Base-by-base conservation (phyloP, 2,113 vertebrate species). In the Trichechus manatus region DNA sequence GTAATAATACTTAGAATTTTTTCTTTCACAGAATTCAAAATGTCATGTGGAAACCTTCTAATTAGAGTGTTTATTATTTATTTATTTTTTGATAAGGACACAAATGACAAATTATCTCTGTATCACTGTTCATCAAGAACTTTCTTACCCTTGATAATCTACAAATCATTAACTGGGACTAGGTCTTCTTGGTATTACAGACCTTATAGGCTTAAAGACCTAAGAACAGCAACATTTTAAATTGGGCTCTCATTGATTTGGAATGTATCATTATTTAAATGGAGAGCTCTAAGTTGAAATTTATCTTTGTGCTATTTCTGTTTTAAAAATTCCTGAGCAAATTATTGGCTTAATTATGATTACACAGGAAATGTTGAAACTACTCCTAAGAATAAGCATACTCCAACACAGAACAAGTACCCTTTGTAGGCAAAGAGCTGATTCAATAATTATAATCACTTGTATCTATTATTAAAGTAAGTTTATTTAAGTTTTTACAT, bases 311-410 rank as follows among this genome's bases (percentile, higher is more conserved):
- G 31, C 47, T 96, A 64, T 89, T n/a, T 94, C 44, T 86, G 22
- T 89, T 88, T 14, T 79, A 90, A 77, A 97, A 77, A 44, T 44
- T 47, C 14, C 15, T 86, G 36, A 91, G 39, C 7, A 64, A 83
- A 79, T 90, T 93, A 85, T 96, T 74, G 66, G 7, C 44, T 95
- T 96, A 83, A 80, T 95, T 90, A 75, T 85, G 53, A 96, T 95
- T 94, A 63, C 8, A 86, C 33, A 94, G 61, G 72, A 95, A 94
- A 68, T 83, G 27, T 75, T 96, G 96, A 70, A 44, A 64, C 77
- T 92, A 61, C 11, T 93, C 53, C 74, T 96, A 79, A 96, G 93
- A 87, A 89, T 86, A 87, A 96, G 9, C 61, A 50, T 0, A 9
- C 17, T 90, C 22, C 74, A 90, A 63, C 15, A 87, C 23, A 91